Evolutionary conservation across 2,113 vertebrate species (phyloP).

Genomic region (Saguinus imperator): DNA sequence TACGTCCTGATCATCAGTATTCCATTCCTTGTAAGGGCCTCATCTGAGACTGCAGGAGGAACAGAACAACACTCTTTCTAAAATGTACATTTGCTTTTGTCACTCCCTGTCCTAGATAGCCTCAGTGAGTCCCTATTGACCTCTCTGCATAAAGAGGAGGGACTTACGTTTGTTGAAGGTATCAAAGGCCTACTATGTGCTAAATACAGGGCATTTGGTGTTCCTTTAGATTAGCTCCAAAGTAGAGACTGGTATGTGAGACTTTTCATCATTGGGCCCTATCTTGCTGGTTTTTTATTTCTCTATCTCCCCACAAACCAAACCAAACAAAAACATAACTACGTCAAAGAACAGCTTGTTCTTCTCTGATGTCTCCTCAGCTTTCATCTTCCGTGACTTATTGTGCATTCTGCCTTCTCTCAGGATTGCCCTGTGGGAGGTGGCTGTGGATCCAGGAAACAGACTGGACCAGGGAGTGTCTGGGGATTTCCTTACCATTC

Average conservation of each 20-base stretch:
- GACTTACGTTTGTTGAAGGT: not conserved
- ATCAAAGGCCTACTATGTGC: not conserved
- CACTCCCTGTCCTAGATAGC: not conserved
- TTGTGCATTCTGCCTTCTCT: not conserved
- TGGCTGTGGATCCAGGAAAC: not conserved
- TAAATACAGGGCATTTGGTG: not conserved
- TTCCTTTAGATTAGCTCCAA: not conserved
- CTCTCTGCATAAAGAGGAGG: not conserved
- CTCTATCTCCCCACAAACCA: not conserved
- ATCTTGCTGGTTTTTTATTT: not conserved
- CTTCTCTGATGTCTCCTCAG: not conserved
- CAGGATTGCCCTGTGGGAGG: not conserved
- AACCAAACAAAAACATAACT: not conserved
- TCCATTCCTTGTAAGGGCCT: not conserved
- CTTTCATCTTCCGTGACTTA: not conserved
- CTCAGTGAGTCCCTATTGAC: not conserved
- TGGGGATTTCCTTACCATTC: not conserved
- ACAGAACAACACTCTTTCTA: not conserved
- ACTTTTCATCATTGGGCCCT: not conserved
- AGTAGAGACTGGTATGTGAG: not conserved
- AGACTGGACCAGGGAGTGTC: not conserved
- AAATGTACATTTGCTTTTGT: not conserved
- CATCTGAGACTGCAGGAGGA: not conserved
- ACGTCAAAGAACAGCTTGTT: not conserved
- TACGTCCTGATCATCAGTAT: not conserved